phyloP scores from a whole-genome alignment of 2,797 vertebrate species.

The Chaetophractus vellerosus region DNA sequence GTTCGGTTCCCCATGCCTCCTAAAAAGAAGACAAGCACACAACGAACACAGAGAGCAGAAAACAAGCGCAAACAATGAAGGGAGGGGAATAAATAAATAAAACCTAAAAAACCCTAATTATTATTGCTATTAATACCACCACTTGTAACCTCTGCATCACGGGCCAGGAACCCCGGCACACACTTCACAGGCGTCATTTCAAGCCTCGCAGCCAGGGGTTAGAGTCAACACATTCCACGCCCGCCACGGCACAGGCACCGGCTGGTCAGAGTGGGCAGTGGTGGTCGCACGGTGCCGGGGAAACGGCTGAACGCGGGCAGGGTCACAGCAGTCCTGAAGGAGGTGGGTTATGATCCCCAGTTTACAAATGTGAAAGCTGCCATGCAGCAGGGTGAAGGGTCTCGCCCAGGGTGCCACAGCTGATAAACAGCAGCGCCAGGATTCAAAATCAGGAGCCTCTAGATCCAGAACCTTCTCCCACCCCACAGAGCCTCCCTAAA shows the following conservation, averaged over 20 bases:
- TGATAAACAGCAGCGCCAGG: not conserved
- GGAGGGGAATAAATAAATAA: no score
- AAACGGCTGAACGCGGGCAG: not conserved
- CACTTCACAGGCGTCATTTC: not conserved
- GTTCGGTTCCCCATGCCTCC: no score
- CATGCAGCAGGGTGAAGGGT: not conserved
- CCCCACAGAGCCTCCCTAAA: not conserved
- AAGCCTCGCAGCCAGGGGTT: not conserved
- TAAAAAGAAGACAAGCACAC: no score
- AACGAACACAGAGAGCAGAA: no score
- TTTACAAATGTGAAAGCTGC: not conserved
- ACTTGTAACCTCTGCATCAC: not conserved
- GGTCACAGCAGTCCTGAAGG: not conserved
- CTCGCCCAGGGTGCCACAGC: not conserved
- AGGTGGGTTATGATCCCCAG: fast-evolving
- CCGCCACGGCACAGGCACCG: not conserved
- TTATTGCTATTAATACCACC: no score
- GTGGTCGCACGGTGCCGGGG: not conserved
- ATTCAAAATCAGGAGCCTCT: not conserved
- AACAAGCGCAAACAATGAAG: no score
- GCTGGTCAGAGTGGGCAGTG: not conserved
- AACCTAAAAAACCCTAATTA: not conserved
- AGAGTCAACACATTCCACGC: not conserved
- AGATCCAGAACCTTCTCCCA: not conserved
- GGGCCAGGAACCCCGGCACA: not conserved